These are phyloP conservation scores for Chrysodeixis includens DNA, from an alignment of 2,888 invertebrate species.

Conservation along the genomic window DNA sequence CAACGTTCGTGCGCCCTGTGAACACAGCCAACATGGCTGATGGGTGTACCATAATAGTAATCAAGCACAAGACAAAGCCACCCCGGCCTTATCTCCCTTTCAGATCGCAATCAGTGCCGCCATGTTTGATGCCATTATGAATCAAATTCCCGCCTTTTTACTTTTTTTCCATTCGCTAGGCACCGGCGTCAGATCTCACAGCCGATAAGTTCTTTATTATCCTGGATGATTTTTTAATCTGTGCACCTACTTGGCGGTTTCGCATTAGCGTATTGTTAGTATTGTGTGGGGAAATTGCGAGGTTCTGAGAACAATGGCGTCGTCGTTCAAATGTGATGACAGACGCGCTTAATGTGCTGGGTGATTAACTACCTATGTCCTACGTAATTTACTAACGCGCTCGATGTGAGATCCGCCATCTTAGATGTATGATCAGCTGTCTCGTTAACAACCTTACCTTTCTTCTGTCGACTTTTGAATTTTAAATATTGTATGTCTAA, in stretches of 20 bases:
- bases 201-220: constrained; percentile 87
- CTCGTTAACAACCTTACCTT: neutral
- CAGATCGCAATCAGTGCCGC: constrained; percentile 86
- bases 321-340: constrained; percentile 39
- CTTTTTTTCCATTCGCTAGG: constrained; percentile 77
- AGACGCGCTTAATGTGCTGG: constrained; percentile 45
- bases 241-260: constrained; percentile 77
- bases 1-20: neutral
- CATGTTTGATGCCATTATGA: constrained; percentile 86
- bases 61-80: constrained; percentile 83
- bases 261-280: constrained; percentile 76
- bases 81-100: constrained; percentile 82
- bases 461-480: neutral
- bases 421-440: constrained; percentile 5
- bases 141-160: constrained; percentile 86
- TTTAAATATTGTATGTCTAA: neutral
- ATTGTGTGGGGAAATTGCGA: constrained; percentile 62
- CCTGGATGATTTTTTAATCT: constrained; percentile 88
- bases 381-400: constrained; percentile 20
- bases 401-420: neutral
- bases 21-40: constrained; percentile 22
- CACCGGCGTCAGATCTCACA: constrained; percentile 86
- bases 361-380: constrained; percentile 46
- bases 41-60: constrained; percentile 65
- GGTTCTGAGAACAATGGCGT: constrained; percentile 55